Conservation (phyloP, 2,797 vertebrate species). For the Brachymystax lenok region DNA sequence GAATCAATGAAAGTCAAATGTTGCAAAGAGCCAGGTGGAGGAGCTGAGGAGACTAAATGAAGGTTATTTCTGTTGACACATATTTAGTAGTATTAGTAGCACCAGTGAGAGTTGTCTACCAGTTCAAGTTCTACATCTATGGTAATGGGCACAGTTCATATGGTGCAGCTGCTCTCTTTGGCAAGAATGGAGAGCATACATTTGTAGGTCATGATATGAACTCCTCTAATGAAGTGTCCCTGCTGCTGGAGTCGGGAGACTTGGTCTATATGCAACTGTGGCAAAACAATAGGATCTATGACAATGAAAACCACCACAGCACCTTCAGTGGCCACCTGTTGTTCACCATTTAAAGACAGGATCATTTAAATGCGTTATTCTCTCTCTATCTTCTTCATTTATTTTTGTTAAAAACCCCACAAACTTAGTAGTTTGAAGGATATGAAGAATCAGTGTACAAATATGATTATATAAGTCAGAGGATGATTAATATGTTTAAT, state of each 20-base stretch:
- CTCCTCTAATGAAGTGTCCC: background rate
- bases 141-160: background rate
- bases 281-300: background rate
- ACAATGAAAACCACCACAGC: background rate
- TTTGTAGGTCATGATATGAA: background rate
- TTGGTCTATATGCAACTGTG: background rate
- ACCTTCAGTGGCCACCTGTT: slow-evolving; percentile 7
- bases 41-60: background rate
- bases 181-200: background rate
- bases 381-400: too few relatives aligned
- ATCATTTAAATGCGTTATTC: background rate
- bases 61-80: background rate
- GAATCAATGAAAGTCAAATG: too few relatives aligned
- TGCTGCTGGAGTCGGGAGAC: slow-evolving; percentile 8
- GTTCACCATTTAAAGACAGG: background rate
- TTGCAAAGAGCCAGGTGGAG: too few relatives aligned
- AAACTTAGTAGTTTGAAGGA: too few relatives aligned
- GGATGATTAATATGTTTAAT: too few relatives aligned
- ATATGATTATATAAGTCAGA: too few relatives aligned
- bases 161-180: background rate
- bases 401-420: too few relatives aligned
- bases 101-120: background rate
- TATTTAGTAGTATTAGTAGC: background rate
- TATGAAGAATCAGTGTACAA: too few relatives aligned
- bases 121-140: background rate